Conservation (phyloP, 2,888 invertebrate genomes). For the Gryllus longicercus region DNA sequence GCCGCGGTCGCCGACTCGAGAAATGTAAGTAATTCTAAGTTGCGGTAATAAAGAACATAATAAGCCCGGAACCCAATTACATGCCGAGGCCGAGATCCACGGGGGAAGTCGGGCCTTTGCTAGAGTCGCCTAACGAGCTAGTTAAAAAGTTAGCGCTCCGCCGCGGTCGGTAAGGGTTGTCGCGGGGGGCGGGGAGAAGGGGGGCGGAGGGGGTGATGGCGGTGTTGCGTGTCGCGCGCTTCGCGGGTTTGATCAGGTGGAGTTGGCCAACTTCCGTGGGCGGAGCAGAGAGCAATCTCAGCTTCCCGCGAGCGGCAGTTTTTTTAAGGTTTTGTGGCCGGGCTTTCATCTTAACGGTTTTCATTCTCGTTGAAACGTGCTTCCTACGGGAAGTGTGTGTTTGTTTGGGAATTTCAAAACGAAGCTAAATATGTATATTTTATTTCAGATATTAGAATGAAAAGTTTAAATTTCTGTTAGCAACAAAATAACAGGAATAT, state of each 20-base stretch:
- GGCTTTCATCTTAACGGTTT: no score
- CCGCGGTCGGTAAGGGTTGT: no score
- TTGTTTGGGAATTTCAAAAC: no score
- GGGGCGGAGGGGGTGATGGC: not conserved
- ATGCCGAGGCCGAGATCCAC: not conserved
- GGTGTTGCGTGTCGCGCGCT: not conserved
- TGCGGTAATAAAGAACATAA: not conserved
- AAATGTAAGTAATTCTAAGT: conserved; percentile 1
- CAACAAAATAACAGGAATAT: no score
- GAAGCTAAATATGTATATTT: no score
- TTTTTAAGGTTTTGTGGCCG: no score
- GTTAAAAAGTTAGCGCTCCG: not conserved
- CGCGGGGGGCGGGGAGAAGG: not conserved
- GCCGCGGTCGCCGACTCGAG: not conserved
- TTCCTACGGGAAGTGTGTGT: no score
- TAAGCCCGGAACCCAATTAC: not conserved
- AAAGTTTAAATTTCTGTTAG: no score
- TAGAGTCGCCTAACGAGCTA: not conserved
- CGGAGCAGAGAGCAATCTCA: not conserved
- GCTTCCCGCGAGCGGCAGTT: no score
- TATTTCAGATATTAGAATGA: no score
- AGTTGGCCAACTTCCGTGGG: not conserved
- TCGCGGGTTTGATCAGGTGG: not conserved
- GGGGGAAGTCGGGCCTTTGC: not conserved
- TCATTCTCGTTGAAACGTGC: no score